These are phyloP conservation scores for Epizoanthus rinbou DNA, from an alignment of 92 coral and sea anemone genomes.

Conservation along the genomic window DNA sequence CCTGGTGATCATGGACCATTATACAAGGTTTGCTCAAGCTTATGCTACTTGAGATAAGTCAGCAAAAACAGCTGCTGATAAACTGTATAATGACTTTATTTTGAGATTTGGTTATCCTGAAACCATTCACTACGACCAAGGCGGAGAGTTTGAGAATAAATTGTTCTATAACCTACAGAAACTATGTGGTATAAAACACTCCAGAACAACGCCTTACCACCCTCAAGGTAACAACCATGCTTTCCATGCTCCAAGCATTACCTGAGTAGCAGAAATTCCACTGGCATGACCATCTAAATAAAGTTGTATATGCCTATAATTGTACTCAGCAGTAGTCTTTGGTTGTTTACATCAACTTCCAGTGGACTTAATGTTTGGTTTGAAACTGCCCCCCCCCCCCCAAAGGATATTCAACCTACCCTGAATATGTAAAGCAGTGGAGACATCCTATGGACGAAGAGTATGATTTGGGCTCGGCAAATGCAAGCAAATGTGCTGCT, in stretches of 20 bases:
- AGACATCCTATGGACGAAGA: conserved; percentile 66
- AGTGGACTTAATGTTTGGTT: conserved; percentile 64
- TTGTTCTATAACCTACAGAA: too few relatives aligned
- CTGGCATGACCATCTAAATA: conserved; percentile 68
- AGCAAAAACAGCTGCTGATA: too few relatives aligned
- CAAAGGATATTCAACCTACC: conserved; percentile 57
- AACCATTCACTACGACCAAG: neutral
- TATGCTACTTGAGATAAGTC: too few relatives aligned
- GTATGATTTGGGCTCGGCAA: conserved; percentile 49
- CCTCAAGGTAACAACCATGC: conserved; percentile 59
- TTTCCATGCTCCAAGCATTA: conserved; percentile 63
- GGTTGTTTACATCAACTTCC: conserved; percentile 62
- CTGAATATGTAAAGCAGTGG: conserved; percentile 69
- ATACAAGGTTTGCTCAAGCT: too few relatives aligned
- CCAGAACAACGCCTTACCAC: conserved; percentile 63
- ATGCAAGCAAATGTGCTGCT: conserved; percentile 42
- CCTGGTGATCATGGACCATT: too few relatives aligned
- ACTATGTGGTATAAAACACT: conserved; percentile 26
- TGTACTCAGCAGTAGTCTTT: conserved; percentile 61
- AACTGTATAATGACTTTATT: too few relatives aligned
- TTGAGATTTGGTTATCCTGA: too few relatives aligned
- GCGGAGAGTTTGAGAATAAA: neutral
- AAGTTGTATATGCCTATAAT: conserved; percentile 70
- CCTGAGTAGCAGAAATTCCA: conserved; percentile 63
- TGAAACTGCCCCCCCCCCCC: conserved; percentile 61